Evolutionary conservation across 2,797 vertebrate genomes (phyloP).

Genomic region (Eulemur rubriventer): DNA sequence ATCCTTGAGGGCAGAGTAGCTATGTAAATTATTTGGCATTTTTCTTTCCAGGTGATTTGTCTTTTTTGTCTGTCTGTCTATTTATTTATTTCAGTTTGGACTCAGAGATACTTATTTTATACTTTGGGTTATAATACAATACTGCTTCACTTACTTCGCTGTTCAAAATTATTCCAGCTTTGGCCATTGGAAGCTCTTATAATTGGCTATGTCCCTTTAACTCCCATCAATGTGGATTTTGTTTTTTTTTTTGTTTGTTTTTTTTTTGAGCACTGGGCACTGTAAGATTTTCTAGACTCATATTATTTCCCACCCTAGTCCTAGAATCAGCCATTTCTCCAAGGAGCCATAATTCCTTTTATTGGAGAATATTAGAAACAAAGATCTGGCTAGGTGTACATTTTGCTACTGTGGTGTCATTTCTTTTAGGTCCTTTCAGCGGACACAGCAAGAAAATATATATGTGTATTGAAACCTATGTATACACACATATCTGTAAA

Average conservation of each 20-base stretch:
- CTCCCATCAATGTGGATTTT: not conserved
- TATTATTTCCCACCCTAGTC: not conserved
- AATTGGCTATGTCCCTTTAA: not conserved
- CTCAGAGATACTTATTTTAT: not conserved
- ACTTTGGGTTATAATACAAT: not conserved
- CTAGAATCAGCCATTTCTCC: not conserved
- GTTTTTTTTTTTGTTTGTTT: not conserved
- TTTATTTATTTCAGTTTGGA: not conserved
- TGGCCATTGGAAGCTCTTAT: not conserved
- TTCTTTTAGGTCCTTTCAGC: not conserved
- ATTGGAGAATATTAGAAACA: not conserved
- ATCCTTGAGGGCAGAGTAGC: not conserved
- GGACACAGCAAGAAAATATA: not conserved
- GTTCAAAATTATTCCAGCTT: not conserved
- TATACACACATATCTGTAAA: not conserved
- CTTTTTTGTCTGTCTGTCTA: not conserved
- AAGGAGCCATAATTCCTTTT: not conserved
- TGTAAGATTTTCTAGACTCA: not conserved
- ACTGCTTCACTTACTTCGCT: not conserved
- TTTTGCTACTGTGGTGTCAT: not conserved
- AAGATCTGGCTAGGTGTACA: not conserved
- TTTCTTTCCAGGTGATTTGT: not conserved
- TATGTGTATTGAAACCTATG: not conserved
- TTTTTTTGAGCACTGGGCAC: not conserved
- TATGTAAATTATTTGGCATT: not conserved